phyloP scores from a whole-genome alignment of 2,888 invertebrate species.

The Oeneis ivallda region DNA sequence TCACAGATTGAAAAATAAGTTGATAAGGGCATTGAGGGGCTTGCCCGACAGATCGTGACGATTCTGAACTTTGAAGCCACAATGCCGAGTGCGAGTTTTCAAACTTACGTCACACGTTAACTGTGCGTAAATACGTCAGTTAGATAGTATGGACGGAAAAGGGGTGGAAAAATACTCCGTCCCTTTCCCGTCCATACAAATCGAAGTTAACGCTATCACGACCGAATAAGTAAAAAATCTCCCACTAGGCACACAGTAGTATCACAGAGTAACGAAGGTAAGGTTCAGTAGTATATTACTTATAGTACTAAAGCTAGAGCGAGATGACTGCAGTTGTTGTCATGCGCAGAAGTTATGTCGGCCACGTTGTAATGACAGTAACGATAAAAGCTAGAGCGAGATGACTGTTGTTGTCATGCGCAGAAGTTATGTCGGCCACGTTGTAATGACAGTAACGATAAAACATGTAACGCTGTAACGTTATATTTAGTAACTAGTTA shows the following conservation, averaged over 20 bases:
- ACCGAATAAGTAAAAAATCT: too few relatives aligned
- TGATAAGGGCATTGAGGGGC: background rate
- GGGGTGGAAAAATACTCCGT: too few relatives aligned
- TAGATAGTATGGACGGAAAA: too few relatives aligned
- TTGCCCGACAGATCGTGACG: background rate
- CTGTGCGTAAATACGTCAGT: too few relatives aligned
- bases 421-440: slow-evolving; percentile 59
- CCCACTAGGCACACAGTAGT: too few relatives aligned
- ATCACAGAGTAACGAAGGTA: too few relatives aligned
- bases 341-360: slow-evolving; percentile 66
- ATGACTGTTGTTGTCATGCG: slow-evolving; percentile 56
- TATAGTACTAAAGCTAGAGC: background rate
- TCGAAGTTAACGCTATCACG: too few relatives aligned
- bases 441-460: slow-evolving; percentile 35
- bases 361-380: slow-evolving; percentile 46
- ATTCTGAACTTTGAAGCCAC: background rate
- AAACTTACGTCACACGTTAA: too few relatives aligned
- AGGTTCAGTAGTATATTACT: too few relatives aligned
- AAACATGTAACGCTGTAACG: slow-evolving; percentile 30
- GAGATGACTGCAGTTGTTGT: slow-evolving; percentile 38
- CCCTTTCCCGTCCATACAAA: too few relatives aligned
- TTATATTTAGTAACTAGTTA: slow-evolving; percentile 1
- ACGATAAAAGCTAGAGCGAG: slow-evolving; percentile 3
- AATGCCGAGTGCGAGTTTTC: too few relatives aligned
- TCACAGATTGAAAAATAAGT: background rate